Percentiles rank a stretch among this genome's conserved stretches.
These are phyloP conservation scores for Lethenteron camtschaticum DNA, from an alignment of 2,113 vertebrate genomes.

Conservation along the genomic window DNA sequence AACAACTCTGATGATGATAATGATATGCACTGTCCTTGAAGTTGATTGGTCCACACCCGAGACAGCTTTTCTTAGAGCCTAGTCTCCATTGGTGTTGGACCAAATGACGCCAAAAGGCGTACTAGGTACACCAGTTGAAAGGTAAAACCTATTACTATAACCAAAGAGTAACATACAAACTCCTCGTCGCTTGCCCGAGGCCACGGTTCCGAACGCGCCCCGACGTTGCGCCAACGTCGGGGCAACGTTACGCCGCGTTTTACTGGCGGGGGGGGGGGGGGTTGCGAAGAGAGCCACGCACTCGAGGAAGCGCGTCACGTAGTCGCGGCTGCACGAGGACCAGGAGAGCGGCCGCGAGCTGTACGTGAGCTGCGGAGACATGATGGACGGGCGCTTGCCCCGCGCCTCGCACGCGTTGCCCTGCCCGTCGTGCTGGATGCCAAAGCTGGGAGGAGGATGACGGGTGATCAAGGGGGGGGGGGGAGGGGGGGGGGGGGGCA, in stretches of 20 bases:
- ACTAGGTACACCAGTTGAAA: too few species aligned
- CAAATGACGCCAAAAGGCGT: too few species aligned
- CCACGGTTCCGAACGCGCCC: too few species aligned
- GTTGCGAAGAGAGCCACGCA: background rate
- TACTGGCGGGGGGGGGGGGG: background rate
- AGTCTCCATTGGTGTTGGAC: too few species aligned
- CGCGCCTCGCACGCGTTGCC: constrained; percentile 3
- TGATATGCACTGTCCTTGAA: too few species aligned
- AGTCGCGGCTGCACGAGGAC: constrained; percentile 5
- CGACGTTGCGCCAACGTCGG: background rate
- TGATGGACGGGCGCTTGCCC: constrained; percentile 4
- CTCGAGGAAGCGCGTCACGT: constrained; percentile 5
- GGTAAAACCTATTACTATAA: too few species aligned
- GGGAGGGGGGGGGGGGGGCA: background rate
- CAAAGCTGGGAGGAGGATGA: constrained; percentile 10
- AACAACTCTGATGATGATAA: too few species aligned
- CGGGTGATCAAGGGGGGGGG: background rate
- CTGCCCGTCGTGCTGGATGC: constrained; percentile 2
- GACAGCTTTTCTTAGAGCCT: too few species aligned
- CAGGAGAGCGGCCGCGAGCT: constrained; percentile 1
- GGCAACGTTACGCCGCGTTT: background rate
- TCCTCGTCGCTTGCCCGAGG: too few species aligned
- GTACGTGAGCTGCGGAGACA: background rate
- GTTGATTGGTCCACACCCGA: too few species aligned
- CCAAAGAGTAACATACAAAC: background rate